Conservation (phyloP, 2,113 vertebrate species). For the Aviceda subcristata region DNA sequence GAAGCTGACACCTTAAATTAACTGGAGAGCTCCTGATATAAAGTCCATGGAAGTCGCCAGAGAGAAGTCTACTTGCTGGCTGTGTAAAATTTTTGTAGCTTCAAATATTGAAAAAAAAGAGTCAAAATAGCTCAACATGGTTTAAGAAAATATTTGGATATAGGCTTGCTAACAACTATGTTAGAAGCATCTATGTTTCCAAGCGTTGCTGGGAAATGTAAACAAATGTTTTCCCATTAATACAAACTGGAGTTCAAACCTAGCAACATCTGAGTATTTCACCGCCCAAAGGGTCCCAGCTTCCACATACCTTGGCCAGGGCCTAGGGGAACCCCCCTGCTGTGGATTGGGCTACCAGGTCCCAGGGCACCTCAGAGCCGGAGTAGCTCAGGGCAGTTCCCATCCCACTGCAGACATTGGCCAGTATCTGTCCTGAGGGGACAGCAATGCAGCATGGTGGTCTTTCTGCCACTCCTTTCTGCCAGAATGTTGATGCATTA, state of each 20-base stretch:
- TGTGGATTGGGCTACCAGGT: background rate
- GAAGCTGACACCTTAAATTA: background rate
- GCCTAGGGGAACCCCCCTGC: accelerated
- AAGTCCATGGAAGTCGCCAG: background rate
- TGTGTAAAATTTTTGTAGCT: background rate
- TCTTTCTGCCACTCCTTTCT: accelerated
- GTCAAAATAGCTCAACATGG: background rate
- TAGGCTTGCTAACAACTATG: background rate
- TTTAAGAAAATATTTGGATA: background rate
- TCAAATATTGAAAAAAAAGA: background rate
- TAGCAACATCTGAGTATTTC: background rate
- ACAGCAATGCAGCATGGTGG: accelerated
- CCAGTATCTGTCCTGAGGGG: no score
- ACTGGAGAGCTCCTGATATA: background rate
- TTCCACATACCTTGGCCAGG: background rate
- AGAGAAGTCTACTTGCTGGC: background rate
- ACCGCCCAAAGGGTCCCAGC: background rate
- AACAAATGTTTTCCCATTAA: background rate
- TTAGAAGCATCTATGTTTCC: background rate
- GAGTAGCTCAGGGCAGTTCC: background rate
- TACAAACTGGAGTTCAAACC: background rate
- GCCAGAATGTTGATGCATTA: background rate
- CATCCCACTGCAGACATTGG: accelerated
- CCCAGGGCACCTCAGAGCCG: background rate
- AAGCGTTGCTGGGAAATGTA: background rate